Conservation (phyloP, 2,888 invertebrate species). For the Ornithoptera alexandrae region DNA sequence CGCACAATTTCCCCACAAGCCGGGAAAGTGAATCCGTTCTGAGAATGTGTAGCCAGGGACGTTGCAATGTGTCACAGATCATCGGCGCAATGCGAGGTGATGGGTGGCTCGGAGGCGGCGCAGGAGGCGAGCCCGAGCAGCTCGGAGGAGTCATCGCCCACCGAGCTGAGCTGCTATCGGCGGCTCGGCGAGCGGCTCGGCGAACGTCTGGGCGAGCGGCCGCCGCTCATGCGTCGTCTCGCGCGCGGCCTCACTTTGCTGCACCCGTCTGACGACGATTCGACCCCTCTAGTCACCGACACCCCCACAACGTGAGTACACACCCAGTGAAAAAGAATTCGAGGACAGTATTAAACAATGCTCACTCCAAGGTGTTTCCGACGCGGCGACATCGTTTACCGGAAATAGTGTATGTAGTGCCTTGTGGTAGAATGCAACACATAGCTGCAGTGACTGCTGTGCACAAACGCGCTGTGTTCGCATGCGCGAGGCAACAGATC, state of each 20-base stretch:
- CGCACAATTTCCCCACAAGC: too few relatives aligned
- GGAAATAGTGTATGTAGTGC: too few relatives aligned
- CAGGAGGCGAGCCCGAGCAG: constrained; percentile 81
- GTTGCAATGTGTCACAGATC: constrained; percentile 45
- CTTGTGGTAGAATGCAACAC: too few relatives aligned
- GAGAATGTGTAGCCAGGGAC: too few relatives aligned
- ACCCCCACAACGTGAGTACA: constrained; percentile 78
- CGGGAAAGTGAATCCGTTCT: too few relatives aligned
- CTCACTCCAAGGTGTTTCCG: too few relatives aligned
- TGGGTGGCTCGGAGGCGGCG: constrained; percentile 57
- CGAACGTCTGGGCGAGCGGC: constrained; percentile 85
- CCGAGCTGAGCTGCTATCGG: constrained; percentile 92
- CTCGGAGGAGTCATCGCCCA: constrained; percentile 93
- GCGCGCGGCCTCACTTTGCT: constrained; percentile 84
- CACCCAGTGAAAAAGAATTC: too few relatives aligned
- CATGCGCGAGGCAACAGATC: too few relatives aligned
- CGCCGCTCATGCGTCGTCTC: constrained; percentile 88
- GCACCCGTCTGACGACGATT: constrained; percentile 81
- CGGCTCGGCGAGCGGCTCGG: constrained; percentile 88
- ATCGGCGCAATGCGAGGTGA: constrained; percentile 64
- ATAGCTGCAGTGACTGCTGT: too few relatives aligned
- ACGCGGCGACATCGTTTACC: too few relatives aligned
- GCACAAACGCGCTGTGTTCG: too few relatives aligned
- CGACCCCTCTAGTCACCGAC: constrained; percentile 86
- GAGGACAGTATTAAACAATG: too few relatives aligned